Evolutionary conservation across 2,113 vertebrate genomes (phyloP).

Genomic region (Synchiropus splendidus): DNA sequence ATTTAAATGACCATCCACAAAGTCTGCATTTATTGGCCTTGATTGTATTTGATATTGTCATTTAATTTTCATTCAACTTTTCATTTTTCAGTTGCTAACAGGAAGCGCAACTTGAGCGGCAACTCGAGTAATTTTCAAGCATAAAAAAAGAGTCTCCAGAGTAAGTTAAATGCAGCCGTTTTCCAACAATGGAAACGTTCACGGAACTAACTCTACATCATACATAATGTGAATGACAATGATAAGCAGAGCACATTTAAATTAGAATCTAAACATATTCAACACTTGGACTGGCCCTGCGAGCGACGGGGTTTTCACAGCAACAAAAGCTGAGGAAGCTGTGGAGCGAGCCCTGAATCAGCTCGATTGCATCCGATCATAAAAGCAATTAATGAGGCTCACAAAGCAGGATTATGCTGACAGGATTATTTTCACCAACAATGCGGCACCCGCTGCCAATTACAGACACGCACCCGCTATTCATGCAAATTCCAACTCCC

Average conservation of each 20-base stretch:
- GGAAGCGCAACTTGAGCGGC: no score
- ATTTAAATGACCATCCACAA: no score
- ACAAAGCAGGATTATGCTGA: slow-evolving; percentile 55
- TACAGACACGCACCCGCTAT: slow-evolving; percentile 24
- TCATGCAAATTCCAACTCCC: slow-evolving; percentile 16
- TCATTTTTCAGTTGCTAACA: no score
- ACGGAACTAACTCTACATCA: no score
- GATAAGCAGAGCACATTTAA: slow-evolving; percentile 33
- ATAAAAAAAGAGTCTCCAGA: no score
- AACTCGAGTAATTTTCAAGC: no score
- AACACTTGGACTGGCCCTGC: slow-evolving; percentile 32
- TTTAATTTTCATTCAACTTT: no score
- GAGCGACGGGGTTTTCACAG: slow-evolving; percentile 36
- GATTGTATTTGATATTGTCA: no score
- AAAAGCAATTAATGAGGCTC: slow-evolving; percentile 59
- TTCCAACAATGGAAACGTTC: no score
- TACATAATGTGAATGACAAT: neutral
- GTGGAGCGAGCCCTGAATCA: slow-evolving; percentile 41
- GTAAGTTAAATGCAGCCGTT: no score
- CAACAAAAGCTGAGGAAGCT: slow-evolving; percentile 21
- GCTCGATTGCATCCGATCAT: slow-evolving; percentile 48
- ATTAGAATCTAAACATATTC: slow-evolving; percentile 34
- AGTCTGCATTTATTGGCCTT: no score
- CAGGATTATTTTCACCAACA: slow-evolving; percentile 56
- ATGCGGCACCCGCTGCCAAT: slow-evolving; percentile 43